Percentiles rank a stretch among this genome's conserved stretches.
These are phyloP conservation scores for Lithobates pipiens DNA, from an alignment of 2,797 vertebrate species.

Conservation along the genomic window DNA sequence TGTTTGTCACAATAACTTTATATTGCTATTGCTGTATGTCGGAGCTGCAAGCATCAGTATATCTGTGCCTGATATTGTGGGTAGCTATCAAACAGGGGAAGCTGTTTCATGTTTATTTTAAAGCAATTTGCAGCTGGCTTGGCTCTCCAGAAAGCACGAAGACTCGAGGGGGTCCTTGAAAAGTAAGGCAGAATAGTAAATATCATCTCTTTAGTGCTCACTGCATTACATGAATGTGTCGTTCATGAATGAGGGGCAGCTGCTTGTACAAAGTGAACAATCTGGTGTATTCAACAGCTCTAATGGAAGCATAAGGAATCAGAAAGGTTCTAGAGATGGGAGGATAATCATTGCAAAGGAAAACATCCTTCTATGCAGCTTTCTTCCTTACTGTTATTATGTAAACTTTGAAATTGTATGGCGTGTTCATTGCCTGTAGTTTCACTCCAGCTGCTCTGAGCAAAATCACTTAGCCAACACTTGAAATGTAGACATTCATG, in stretches of 20 bases:
- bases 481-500: not conserved
- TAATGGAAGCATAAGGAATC: slow-evolving; percentile 24
- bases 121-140: slow-evolving; percentile 37
- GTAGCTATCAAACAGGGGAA: not conserved
- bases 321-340: not conserved
- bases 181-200: slow-evolving; percentile 48
- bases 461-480: slow-evolving; percentile 3
- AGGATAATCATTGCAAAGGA: slow-evolving; percentile 36
- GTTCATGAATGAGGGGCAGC: slow-evolving; percentile 36
- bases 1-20: not conserved
- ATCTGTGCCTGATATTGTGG: not conserved
- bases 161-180: slow-evolving; percentile 49
- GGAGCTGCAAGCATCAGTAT: not conserved
- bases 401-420: slow-evolving; percentile 20
- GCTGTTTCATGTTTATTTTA: slow-evolving; percentile 53
- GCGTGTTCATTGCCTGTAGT: slow-evolving; percentile 6
- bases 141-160: slow-evolving; percentile 19
- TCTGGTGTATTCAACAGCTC: slow-evolving; percentile 14
- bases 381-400: slow-evolving; percentile 21
- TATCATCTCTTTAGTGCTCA: slow-evolving; percentile 42
- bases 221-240: slow-evolving; percentile 33
- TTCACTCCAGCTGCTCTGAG: slow-evolving; percentile 34
- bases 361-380: slow-evolving; percentile 37
- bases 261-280: slow-evolving; percentile 29
- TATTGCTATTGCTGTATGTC: slow-evolving; percentile 5